These are phyloP conservation scores for Clivina fossor DNA, from an alignment of 2,888 invertebrate species.

Conservation along the genomic window DNA sequence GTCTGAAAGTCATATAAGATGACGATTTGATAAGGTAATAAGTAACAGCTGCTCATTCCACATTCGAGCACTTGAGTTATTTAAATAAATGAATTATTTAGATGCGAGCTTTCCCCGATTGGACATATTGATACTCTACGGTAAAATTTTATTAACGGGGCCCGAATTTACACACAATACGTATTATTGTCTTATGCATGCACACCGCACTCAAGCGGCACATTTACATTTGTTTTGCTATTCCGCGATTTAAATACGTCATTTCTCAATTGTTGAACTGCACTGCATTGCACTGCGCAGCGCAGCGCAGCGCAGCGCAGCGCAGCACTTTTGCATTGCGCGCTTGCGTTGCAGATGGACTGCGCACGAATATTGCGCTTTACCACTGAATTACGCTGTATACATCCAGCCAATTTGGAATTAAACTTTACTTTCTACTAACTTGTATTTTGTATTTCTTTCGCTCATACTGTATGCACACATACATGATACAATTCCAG, in stretches of 20 bases:
- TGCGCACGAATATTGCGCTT: too few species aligned
- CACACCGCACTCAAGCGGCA: constrained; percentile 15
- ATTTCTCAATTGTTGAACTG: constrained; percentile 27
- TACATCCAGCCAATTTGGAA: too few species aligned
- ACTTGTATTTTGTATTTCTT: too few species aligned
- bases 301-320: too few species aligned
- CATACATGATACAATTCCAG: too few species aligned
- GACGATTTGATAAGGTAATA: constrained; percentile 54
- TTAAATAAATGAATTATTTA: constrained; percentile 56
- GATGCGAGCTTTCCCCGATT: constrained; percentile 54
- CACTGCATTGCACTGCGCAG: too few species aligned
- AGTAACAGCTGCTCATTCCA: constrained; percentile 41
- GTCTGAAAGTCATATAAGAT: constrained; percentile 40
- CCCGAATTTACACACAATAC: constrained; percentile 32
- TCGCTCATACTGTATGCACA: too few species aligned
- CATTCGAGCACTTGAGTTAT: constrained; percentile 36
- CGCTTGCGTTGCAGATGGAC: too few species aligned
- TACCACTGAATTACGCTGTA: too few species aligned
- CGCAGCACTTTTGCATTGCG: too few species aligned
- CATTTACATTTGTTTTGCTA: constrained; percentile 31
- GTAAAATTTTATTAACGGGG: constrained; percentile 28
- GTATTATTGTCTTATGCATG: constrained; percentile 32
- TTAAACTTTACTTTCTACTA: too few species aligned
- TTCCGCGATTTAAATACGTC: constrained; percentile 30
- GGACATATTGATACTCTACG: constrained; percentile 54